phyloP scores from a whole-genome alignment of 2,888 invertebrate species.

The Parapristionchus giblindavisi region DNA sequence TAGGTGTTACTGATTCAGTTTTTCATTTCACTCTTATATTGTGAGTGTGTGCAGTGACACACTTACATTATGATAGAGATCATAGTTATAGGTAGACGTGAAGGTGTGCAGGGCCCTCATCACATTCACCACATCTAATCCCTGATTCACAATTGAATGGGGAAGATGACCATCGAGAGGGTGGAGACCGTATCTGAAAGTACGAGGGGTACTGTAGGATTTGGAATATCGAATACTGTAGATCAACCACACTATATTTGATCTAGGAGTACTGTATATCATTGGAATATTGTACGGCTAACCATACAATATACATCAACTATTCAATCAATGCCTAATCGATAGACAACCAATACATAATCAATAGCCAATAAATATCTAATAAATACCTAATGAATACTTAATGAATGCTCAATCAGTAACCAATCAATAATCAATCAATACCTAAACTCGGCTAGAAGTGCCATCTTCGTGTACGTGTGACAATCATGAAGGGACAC shows the following conservation, averaged over 20 bases:
- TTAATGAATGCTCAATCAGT: too few relatives aligned
- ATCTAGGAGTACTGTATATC: background rate
- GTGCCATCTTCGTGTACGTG: constrained; percentile 95
- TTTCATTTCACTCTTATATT: too few relatives aligned
- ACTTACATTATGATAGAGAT: constrained; percentile 74
- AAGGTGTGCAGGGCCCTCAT: constrained; percentile 95
- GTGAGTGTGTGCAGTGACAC: too few relatives aligned
- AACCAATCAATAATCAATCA: too few relatives aligned
- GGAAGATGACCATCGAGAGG: constrained; percentile 87
- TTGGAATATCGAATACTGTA: background rate
- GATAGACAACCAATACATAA: too few relatives aligned
- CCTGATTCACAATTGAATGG: constrained; percentile 94
- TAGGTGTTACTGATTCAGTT: too few relatives aligned
- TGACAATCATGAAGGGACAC: constrained; percentile 97
- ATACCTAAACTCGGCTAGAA: constrained; percentile 78
- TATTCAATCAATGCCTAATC: too few relatives aligned
- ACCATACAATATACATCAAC: too few relatives aligned
- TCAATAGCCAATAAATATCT: too few relatives aligned
- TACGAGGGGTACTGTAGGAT: background rate
- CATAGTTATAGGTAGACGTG: constrained; percentile 90
- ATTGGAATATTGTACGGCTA: too few relatives aligned
- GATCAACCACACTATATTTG: background rate
- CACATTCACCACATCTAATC: constrained; percentile 93
- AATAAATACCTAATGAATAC: too few relatives aligned
- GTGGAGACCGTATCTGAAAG: constrained; percentile 33